Conservation (phyloP, 1,140 invertebrate species). For the Saccostrea glomerata region DNA sequence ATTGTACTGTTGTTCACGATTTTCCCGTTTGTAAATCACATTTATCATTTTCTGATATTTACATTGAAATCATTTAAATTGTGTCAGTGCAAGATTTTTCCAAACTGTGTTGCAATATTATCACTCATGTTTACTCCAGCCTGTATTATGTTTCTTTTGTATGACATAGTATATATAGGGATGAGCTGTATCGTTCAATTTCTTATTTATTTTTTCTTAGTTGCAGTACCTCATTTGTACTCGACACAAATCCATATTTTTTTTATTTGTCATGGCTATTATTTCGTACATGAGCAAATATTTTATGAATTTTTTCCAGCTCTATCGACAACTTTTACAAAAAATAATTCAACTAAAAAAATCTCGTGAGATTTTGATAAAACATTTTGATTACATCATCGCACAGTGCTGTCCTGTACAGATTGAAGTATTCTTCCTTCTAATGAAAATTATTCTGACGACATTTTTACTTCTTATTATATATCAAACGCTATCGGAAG, state of each 20-base stretch:
- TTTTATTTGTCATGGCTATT: neutral
- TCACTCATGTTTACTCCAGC: too few relatives aligned
- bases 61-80: too few relatives aligned
- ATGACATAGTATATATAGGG: neutral
- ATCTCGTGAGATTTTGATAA: neutral
- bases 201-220: neutral
- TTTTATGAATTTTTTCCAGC: neutral
- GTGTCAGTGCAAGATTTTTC: too few relatives aligned
- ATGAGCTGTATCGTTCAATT: neutral
- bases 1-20: neutral
- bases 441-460: neutral
- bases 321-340: neutral
- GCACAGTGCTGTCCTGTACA: neutral
- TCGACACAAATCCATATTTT: neutral
- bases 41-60: too few relatives aligned
- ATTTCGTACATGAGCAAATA: neutral
- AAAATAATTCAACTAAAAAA: neutral
- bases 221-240: neutral
- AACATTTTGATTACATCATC: neutral
- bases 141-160: too few relatives aligned
- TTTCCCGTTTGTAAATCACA: neutral
- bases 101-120: too few relatives aligned
- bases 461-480: neutral
- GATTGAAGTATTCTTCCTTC: neutral
- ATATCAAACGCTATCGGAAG: neutral